A percentile compares a stretch with the other conserved stretches of the same genome.
phyloP scores from a whole-genome alignment of 2,888 invertebrate genomes.

The Parnassius glacialis region DNA sequence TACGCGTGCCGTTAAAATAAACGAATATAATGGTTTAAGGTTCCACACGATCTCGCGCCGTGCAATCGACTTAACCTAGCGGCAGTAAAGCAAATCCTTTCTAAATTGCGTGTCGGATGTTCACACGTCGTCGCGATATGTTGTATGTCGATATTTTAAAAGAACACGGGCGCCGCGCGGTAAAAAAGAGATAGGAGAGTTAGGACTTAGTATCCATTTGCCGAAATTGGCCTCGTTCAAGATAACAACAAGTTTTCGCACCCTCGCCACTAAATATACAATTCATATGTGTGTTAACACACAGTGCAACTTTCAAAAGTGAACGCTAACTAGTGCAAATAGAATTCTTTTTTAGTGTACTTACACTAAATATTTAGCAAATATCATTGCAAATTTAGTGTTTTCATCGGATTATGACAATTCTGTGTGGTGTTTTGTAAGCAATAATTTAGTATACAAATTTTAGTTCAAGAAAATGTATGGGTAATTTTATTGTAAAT shows the following conservation, averaged over 20 bases:
- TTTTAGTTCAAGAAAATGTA: too few relatives aligned
- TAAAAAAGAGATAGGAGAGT: slow-evolving; percentile 77
- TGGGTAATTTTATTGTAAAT: too few relatives aligned
- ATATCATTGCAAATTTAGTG: slow-evolving; percentile 64
- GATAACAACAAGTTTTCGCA: slow-evolving; percentile 81
- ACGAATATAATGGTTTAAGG: slow-evolving; percentile 42
- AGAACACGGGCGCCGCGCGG: slow-evolving; percentile 60
- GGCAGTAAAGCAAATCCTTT: slow-evolving; percentile 72
- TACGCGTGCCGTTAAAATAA: slow-evolving; percentile 28
- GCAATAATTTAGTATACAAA: background rate
- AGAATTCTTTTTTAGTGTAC: slow-evolving; percentile 24
- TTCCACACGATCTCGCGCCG: slow-evolving; percentile 35
- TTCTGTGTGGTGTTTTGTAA: slow-evolving; percentile 48
- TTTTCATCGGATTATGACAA: slow-evolving; percentile 67
- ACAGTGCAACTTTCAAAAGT: slow-evolving; percentile 28
- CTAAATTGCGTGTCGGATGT: slow-evolving; percentile 63
- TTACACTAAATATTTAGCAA: slow-evolving; percentile 47
- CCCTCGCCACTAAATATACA: slow-evolving; percentile 78
- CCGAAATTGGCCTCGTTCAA: slow-evolving; percentile 78
- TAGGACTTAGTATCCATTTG: slow-evolving; percentile 81
- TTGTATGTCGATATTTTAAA: slow-evolving; percentile 76
- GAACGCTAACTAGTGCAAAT: slow-evolving; percentile 31
- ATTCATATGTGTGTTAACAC: slow-evolving; percentile 75
- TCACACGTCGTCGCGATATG: slow-evolving; percentile 51
- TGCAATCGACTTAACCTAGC: slow-evolving; percentile 41